Base-by-base conservation (phyloP, 1,140 invertebrate genomes). In the Harpegnathos saltator region DNA sequence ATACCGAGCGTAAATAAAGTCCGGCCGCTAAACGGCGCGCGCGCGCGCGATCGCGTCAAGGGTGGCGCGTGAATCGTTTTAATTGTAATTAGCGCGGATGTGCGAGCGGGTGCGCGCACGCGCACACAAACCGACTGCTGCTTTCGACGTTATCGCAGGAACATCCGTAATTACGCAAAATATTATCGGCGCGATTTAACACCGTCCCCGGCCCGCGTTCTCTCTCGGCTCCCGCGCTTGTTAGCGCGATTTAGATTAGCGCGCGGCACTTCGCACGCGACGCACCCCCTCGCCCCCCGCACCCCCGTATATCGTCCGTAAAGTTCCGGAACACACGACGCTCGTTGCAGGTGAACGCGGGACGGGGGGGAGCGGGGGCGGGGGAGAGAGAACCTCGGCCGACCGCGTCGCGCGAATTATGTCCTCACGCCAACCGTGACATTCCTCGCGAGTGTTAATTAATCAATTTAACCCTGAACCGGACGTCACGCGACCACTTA, bases 171-270 rank as follows among this genome's bases (percentile, higher is more conserved):
- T 78, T 78, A 78, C 19, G 29, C 69, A 69, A 78, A 78, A 78
- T 78, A 69, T 78, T 78, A 78, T 78, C 63, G 75, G 63, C 63
- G 52, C 33, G 38, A 58, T 69, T 78, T 78, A 77, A 44, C 38
- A 9, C 59, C 29, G 5, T 33, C 14, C 72, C 58, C n/a, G n/a
- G n/a, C n/a, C n/a, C n/a, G n/a, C n/a, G n/a, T 29, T 26, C n/a
- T 4, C 26, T 26, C 56, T n/a, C 12, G 24, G 33, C 50, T 69
- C 22, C 69, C 75, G 38, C 29, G 63, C 52, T 78, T 78, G 75
- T 78, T 78, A 78, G 63, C 75, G 54, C 50, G 75, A 78, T 69
- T 78, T 33, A 78, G 75, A 38, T 78, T 44, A 69, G 50, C 65
- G 52, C 65, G 52, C 17, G 29, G 33, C 22, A 69, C 74, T 78